phyloP scores from a whole-genome alignment of 2,113 vertebrate species.

The Lontra canadensis region DNA sequence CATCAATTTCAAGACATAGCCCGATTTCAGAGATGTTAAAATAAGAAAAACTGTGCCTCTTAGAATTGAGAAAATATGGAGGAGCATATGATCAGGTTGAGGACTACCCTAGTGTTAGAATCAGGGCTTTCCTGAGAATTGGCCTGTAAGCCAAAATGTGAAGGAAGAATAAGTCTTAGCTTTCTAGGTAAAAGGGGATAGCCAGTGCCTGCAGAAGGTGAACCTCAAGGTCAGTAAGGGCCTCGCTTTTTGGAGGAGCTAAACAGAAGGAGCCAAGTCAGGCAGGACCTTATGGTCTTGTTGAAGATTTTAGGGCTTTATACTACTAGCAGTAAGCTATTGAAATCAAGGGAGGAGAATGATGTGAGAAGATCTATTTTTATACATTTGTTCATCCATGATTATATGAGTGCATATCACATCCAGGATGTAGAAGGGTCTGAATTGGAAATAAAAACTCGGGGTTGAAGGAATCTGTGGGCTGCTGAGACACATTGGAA shows the following conservation, averaged over 20 bases:
- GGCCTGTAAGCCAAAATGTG: background rate
- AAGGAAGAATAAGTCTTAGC: background rate
- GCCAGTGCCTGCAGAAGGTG: background rate
- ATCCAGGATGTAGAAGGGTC: background rate
- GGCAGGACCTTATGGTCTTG: background rate
- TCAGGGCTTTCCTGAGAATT: background rate
- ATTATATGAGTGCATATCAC: background rate
- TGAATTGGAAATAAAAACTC: background rate
- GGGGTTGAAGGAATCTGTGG: background rate
- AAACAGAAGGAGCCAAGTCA: background rate
- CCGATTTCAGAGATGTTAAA: background rate
- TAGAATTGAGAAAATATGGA: background rate
- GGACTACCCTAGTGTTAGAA: background rate
- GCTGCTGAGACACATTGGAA: background rate
- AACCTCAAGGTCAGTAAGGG: background rate
- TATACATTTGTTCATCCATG: background rate
- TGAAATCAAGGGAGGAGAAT: background rate
- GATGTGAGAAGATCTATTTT: background rate
- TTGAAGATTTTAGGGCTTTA: background rate
- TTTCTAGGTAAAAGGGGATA: background rate
- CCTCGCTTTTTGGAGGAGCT: background rate
- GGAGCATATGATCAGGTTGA: background rate
- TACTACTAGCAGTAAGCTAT: background rate
- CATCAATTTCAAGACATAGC: background rate
- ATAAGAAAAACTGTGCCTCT: background rate